Evolutionary conservation across 2,888 invertebrate species (phyloP).

Genomic region (Lepidocyrtoides sp.): DNA sequence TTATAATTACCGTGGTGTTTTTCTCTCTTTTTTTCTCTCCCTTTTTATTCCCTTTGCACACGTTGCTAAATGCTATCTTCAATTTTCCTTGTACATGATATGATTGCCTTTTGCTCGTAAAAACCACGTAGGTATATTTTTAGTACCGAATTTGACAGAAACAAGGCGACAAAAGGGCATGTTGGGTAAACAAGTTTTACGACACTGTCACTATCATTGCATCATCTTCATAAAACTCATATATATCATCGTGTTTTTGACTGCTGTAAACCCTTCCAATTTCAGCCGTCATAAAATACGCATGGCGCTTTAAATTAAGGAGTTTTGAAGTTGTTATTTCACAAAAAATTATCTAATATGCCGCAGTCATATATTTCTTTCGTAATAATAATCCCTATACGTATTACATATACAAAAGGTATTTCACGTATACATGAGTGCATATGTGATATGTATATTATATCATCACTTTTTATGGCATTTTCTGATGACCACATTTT

Average conservation of each 20-base stretch:
- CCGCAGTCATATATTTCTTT: too few relatives aligned
- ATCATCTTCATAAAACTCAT: too few relatives aligned
- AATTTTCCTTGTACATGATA: too few relatives aligned
- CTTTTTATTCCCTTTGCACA: too few relatives aligned
- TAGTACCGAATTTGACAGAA: not conserved
- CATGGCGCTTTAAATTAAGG: not conserved
- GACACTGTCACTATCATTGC: slow-evolving; percentile 7
- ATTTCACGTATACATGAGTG: not conserved
- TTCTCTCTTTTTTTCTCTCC: not conserved
- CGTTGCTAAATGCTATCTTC: too few relatives aligned
- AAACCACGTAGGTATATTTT: too few relatives aligned
- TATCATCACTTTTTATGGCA: not conserved
- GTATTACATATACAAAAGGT: not conserved
- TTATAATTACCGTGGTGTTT: not conserved
- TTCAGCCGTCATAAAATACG: not conserved
- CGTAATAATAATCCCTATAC: too few relatives aligned
- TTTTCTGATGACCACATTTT: slow-evolving; percentile 1
- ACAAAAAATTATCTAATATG: not conserved
- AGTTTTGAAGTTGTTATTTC: not conserved
- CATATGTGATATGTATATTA: not conserved
- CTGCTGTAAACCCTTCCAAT: too few relatives aligned
- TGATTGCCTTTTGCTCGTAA: too few relatives aligned
- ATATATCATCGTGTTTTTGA: slow-evolving; percentile 18
- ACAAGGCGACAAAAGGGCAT: not conserved
- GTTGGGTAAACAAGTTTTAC: slow-evolving; percentile 49